A percentile compares a stretch with the other conserved stretches of the same genome.
These are phyloP conservation scores for Psammodynastes pulverulentus DNA, from an alignment of 2,113 vertebrate genomes.

Conservation along the genomic window DNA sequence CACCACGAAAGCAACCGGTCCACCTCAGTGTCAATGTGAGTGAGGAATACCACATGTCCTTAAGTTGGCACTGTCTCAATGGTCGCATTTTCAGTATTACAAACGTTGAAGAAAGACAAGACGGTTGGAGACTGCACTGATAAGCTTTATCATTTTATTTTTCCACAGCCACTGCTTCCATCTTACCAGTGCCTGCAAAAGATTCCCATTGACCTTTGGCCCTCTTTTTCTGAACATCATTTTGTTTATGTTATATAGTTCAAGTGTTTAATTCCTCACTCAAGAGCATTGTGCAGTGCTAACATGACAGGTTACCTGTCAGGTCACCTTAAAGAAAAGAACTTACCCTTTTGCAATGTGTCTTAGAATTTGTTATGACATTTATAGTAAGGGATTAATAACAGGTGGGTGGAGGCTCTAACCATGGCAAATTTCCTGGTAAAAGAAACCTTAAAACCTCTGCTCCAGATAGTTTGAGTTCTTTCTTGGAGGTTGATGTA, in stretches of 20 bases:
- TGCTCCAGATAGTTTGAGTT: neutral
- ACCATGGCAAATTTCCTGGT: neutral
- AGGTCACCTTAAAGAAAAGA: neutral
- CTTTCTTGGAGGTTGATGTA: neutral
- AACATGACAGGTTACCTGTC: neutral
- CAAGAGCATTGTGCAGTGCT: neutral
- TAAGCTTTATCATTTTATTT: neutral
- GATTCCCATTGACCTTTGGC: neutral
- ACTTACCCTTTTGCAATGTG: neutral
- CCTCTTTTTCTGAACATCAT: neutral
- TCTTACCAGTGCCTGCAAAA: neutral
- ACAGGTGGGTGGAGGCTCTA: neutral
- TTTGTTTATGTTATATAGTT: neutral
- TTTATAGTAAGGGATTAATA: neutral
- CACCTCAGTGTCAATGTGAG: no score
- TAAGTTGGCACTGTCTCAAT: neutral
- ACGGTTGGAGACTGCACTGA: neutral
- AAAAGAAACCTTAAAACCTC: neutral
- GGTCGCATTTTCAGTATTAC: neutral
- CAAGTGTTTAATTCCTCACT: neutral
- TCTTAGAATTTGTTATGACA: neutral
- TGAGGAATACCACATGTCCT: neutral
- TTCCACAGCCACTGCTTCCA: neutral
- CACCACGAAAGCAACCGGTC: no score
- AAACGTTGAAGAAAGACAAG: neutral